Evolutionary conservation across 2,113 vertebrate species (phyloP).

Genomic region (Aptenodytes forsteri): DNA sequence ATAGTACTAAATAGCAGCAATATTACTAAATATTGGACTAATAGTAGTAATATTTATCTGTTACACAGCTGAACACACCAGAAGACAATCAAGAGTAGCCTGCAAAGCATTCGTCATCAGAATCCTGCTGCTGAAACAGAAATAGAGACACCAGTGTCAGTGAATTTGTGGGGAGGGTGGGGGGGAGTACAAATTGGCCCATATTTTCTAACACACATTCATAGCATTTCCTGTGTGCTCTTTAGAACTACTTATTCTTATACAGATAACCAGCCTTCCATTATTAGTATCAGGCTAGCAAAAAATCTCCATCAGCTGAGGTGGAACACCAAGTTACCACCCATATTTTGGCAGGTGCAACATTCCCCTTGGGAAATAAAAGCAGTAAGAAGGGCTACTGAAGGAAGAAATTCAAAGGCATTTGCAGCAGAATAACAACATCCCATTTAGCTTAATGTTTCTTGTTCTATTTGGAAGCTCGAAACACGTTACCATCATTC

Average conservation of each 20-base stretch:
- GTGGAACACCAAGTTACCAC: not conserved
- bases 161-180: not conserved
- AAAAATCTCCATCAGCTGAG: not conserved
- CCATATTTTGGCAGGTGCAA: not conserved
- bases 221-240: not conserved
- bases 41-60: not conserved
- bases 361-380: not conserved
- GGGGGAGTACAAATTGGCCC: rapidly evolving
- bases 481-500: not conserved
- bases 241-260: not conserved
- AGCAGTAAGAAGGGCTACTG: not conserved
- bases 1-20: not conserved
- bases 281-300: not conserved
- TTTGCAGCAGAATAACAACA: not conserved
- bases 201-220: not conserved
- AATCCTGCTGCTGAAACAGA: not conserved
- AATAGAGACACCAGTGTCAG: not conserved
- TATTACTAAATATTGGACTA: not conserved
- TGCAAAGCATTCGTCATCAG: not conserved
- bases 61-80: not conserved
- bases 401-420: not conserved
- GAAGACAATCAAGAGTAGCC: not conserved
- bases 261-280: not conserved
- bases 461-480: not conserved
- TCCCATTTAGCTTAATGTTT: not conserved